Evolutionary conservation across 1,140 invertebrate species (phyloP), one percentile per base, ranked within the genome.

Genomic region (Muscidifurax raptorellus): DNA sequence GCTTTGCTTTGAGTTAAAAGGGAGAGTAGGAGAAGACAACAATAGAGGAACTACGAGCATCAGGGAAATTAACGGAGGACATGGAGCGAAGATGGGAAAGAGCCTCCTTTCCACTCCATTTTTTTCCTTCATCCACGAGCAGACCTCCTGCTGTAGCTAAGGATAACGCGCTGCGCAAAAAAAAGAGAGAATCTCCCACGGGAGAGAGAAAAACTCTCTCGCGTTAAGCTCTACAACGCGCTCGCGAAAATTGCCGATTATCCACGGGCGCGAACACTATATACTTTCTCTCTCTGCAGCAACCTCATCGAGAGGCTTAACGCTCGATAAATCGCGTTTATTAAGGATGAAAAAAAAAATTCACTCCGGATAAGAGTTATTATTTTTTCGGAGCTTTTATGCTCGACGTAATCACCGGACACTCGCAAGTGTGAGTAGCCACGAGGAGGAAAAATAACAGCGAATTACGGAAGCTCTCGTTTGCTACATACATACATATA

Each of bases 171-270:
- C 22, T 44, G 18, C 5, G 36, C 13, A 67, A 76, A 76, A 44
- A 82, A 40, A n/a, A 40, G 30, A 2, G 27, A 67, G 44, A 40
- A 28, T 13, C 12, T 22, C 66, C 27, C 28, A 67, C 0, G 25
- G 27, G 72, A 44, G 72, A 40, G 32, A 30, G 75, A 64, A 47
- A 76, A 77, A 30, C 13, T 67, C 66, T 69, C 28, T 30, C 28
- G 75, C 47, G 75, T 59, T 47, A 75, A 25, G n/a, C 71, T 82
- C 32, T 13, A 27, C 32, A 59, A 22, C 18, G 13, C 18, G 32
- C 44, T 40, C 13, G 66, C 15, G 7, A 84, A 79, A 84, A 84
- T 84, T 84, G 67, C 5, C 32, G 76, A 84, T 84, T 84, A 84
- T 72, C 67, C 22, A 67, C 15, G 13, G 10, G 2, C 32, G 27